A percentile compares a stretch with the other conserved stretches of the same genome.
Conservation (phyloP, 2,797 vertebrate genomes). For the Melopsittacus undulatus region DNA sequence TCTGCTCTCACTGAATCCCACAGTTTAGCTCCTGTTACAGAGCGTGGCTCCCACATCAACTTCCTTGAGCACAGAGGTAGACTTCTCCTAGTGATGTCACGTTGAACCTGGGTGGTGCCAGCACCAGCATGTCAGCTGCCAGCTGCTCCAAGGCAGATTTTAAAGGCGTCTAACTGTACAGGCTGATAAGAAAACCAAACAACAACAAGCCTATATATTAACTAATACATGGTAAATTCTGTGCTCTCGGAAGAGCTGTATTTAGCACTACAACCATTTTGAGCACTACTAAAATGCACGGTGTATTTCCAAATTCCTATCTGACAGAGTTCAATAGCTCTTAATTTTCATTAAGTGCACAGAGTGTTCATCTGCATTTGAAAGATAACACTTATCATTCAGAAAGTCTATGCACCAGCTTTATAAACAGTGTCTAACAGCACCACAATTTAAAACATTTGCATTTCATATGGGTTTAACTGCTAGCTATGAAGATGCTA, state of each 20-base stretch:
- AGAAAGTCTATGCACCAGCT: constrained; percentile 28
- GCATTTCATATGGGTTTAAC: not conserved
- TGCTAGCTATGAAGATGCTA: not conserved
- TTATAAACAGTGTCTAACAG: not conserved
- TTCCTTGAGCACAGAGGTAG: constrained; percentile 71
- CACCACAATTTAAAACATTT: not conserved
- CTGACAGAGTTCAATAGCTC: not conserved
- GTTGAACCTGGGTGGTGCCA: constrained; percentile 80
- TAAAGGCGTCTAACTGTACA: constrained; percentile 79
- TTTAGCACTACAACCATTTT: not conserved
- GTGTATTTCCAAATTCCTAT: not conserved
- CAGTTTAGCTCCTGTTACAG: not conserved
- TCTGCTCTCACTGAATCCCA: not conserved
- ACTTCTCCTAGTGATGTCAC: constrained; percentile 72
- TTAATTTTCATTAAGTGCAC: constrained; percentile 37
- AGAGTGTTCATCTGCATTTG: constrained; percentile 63
- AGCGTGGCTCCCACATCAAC: constrained; percentile 28
- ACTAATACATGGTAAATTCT: not conserved
- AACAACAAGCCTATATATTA: constrained; percentile 44
- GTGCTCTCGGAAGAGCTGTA: not conserved
- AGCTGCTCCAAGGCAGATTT: constrained; percentile 87
- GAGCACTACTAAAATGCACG: constrained; percentile 14
- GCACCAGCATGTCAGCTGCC: constrained; percentile 73
- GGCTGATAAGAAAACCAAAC: constrained; percentile 80
- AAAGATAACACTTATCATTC: constrained; percentile 83